phyloP scores from a whole-genome alignment of 37 sponge, comb jelly and placozoan species.

The Agelas oroides region DNA sequence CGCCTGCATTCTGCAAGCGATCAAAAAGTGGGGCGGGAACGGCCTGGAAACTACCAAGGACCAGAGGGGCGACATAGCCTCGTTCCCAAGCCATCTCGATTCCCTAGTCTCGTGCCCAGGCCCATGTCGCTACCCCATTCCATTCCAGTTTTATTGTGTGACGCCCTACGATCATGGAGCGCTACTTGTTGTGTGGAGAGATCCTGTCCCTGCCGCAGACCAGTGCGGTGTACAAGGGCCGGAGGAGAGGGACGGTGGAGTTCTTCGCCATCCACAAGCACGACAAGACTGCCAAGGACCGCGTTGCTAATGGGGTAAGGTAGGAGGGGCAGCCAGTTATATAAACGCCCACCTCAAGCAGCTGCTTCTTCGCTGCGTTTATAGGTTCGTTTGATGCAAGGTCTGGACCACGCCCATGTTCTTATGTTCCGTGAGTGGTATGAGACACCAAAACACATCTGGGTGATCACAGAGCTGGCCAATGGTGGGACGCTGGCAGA shows the following conservation, averaged over 20 bases:
- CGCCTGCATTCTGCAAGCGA: too few species aligned
- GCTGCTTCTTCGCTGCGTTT: too few species aligned
- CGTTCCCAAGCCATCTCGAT: too few species aligned
- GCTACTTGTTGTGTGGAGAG: conserved; percentile 79
- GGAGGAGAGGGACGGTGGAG: conserved; percentile 55
- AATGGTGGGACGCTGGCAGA: conserved; percentile 67
- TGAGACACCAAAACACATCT: conserved; percentile 78
- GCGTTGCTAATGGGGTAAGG: conserved; percentile 55
- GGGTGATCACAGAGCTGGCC: conserved; percentile 79
- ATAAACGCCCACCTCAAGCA: too few species aligned
- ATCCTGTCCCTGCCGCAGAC: conserved; percentile 8
- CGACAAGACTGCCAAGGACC: conserved; percentile 25
- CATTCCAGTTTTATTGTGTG: background rate
- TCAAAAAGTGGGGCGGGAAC: too few species aligned
- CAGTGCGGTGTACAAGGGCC: conserved; percentile 65
- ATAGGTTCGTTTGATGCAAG: conserved; percentile 58
- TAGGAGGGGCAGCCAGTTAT: too few species aligned
- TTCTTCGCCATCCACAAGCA: conserved; percentile 65
- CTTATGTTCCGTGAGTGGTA: conserved; percentile 80
- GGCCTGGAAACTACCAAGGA: too few species aligned
- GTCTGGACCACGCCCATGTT: conserved; percentile 65
- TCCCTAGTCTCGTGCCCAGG: too few species aligned
- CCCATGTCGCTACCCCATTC: too few species aligned
- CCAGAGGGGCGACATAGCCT: too few species aligned
- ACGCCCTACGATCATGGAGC: conserved; percentile 57